Conservation (phyloP, 2,797 vertebrate species). For the Myotis myotis region DNA sequence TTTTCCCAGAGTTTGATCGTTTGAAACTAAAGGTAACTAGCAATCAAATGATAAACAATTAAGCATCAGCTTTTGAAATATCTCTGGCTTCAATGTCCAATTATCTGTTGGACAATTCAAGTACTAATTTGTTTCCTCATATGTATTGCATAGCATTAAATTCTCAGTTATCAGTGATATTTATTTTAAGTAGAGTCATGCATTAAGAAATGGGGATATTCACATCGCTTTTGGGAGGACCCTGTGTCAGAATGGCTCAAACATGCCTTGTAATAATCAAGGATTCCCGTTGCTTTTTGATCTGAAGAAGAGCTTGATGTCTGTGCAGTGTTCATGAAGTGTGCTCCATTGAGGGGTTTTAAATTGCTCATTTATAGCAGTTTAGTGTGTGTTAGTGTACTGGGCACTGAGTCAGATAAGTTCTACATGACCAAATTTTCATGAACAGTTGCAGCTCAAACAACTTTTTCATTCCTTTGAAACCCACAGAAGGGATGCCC, state of each 20-base stretch:
- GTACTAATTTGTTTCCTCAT: background rate
- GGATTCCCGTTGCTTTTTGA: background rate
- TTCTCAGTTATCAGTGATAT: background rate
- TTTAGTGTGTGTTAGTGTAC: background rate
- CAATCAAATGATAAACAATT: slow-evolving; percentile 18
- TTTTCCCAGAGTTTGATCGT: background rate
- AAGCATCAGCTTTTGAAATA: background rate
- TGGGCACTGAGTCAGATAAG: background rate
- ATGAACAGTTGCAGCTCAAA: background rate
- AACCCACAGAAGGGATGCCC: background rate
- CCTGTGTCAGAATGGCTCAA: background rate
- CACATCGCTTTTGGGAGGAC: background rate
- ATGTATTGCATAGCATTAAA: background rate
- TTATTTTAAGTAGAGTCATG: background rate
- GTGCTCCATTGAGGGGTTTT: background rate
- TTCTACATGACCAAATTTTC: background rate
- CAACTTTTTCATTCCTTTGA: background rate
- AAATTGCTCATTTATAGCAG: background rate
- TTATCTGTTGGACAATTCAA: background rate
- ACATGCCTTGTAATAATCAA: background rate
- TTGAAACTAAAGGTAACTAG: background rate
- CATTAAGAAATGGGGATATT: background rate
- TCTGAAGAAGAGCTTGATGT: background rate
- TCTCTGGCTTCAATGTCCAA: background rate
- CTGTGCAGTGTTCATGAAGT: background rate